These are phyloP conservation scores for Enteromius viviparus DNA, from an alignment of 2,797 vertebrate species.

Conservation along the genomic window DNA sequence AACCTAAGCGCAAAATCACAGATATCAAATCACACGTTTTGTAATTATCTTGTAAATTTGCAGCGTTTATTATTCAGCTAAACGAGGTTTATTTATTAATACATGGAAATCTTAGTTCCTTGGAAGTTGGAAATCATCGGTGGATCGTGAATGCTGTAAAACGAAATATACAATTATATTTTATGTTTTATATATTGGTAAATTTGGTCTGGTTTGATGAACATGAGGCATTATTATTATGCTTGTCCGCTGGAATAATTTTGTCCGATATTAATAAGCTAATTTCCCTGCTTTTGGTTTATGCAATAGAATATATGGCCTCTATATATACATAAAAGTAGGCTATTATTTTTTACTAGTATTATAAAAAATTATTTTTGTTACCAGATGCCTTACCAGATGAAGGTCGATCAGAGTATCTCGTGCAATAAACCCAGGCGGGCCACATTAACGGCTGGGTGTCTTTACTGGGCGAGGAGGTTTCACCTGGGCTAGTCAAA, in stretches of 20 bases:
- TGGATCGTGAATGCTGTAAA: background rate
- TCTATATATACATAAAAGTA: background rate
- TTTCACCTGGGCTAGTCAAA: conserved; percentile 72
- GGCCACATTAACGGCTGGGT: conserved; percentile 87
- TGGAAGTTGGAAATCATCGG: background rate
- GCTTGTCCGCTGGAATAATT: background rate
- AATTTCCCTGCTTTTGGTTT: background rate
- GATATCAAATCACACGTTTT: no score
- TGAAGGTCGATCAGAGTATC: conserved; percentile 93
- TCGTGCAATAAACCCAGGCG: conserved; percentile 95
- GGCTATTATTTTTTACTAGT: background rate
- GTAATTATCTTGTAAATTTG: background rate
- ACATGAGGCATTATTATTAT: background rate
- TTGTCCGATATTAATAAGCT: background rate
- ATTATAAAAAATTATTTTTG: background rate
- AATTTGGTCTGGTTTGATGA: background rate
- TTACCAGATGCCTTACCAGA: conserved; percentile 84
- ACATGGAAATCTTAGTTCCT: background rate
- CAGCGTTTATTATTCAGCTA: background rate
- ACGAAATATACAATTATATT: background rate
- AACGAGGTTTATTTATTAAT: background rate
- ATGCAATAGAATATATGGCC: no score
- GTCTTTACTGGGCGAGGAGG: conserved; percentile 76
- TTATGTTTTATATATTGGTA: background rate
- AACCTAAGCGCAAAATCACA: background rate